Conservation (phyloP, 2,797 vertebrate genomes). For the Hoplostethus mediterraneus region DNA sequence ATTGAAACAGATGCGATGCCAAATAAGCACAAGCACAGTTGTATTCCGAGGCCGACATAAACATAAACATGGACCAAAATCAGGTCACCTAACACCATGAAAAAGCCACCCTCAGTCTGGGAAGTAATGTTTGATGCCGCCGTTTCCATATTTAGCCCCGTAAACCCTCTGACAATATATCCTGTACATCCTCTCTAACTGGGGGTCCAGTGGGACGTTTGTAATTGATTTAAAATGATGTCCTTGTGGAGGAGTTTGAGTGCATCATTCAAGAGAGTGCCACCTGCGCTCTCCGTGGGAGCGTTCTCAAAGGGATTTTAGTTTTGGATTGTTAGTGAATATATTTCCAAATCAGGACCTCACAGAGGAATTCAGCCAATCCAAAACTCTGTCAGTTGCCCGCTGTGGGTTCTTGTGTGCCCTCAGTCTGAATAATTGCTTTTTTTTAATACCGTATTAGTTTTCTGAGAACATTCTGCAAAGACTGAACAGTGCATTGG, state of each 20-base stretch:
- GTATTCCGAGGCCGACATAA: not conserved
- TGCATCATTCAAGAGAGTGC: conserved; percentile 34
- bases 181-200: conserved; percentile 34
- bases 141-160: conserved; percentile 9
- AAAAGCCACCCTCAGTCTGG: not conserved
- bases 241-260: conserved; percentile 26
- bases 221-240: conserved; percentile 57
- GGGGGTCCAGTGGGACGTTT: conserved; percentile 38
- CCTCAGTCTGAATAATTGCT: not conserved
- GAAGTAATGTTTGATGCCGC: not conserved
- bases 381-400: not conserved
- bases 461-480: not conserved
- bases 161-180: conserved; percentile 26
- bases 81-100: not conserved
- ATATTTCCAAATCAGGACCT: not conserved
- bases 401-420: conserved; percentile 26
- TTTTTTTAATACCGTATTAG: not conserved
- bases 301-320: not conserved
- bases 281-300: conserved; percentile 4
- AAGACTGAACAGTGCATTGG: conserved; percentile 17
- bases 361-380: not conserved
- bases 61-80: not conserved
- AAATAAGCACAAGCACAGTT: not conserved
- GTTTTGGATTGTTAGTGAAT: not conserved
- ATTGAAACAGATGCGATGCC: not conserved